Percentiles rank a stretch among this genome's conserved stretches.
These are phyloP conservation scores for Hipposideros armiger DNA, from an alignment of 2,113 vertebrate genomes.

Conservation along the genomic window DNA sequence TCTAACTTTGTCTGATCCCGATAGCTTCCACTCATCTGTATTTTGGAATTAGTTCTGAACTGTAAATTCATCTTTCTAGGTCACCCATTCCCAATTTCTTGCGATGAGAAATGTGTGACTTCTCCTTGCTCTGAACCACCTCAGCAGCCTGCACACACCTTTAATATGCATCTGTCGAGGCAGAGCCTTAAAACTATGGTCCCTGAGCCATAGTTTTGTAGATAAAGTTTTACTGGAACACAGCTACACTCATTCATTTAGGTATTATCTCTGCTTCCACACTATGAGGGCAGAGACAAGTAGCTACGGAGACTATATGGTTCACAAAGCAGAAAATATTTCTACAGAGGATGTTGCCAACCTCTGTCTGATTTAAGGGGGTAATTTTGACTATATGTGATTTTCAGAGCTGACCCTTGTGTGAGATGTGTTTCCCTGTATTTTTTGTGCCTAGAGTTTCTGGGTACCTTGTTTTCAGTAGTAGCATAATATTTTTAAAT, in stretches of 20 bases:
- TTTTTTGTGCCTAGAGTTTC: background rate
- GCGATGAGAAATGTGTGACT: background rate
- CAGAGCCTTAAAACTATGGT: background rate
- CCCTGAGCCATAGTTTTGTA: background rate
- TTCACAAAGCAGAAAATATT: background rate
- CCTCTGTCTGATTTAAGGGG: slow-evolving; percentile 14
- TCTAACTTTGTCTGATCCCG: background rate
- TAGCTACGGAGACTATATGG: background rate
- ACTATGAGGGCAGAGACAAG: background rate
- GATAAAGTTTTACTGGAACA: background rate
- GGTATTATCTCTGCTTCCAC: background rate
- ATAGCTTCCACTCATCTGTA: background rate
- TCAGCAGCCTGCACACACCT: background rate
- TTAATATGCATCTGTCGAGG: background rate
- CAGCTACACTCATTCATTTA: background rate
- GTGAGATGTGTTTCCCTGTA: background rate
- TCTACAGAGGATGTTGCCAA: background rate
- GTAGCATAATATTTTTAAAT: background rate
- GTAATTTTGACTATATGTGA: background rate
- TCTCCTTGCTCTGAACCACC: background rate
- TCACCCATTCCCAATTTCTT: background rate
- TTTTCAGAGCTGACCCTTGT: background rate
- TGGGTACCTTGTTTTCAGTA: background rate
- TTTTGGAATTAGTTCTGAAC: background rate
- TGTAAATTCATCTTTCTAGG: background rate